These are phyloP conservation scores for Microplitis manilae DNA, from an alignment of 2,888 invertebrate genomes.

Conservation along the genomic window DNA sequence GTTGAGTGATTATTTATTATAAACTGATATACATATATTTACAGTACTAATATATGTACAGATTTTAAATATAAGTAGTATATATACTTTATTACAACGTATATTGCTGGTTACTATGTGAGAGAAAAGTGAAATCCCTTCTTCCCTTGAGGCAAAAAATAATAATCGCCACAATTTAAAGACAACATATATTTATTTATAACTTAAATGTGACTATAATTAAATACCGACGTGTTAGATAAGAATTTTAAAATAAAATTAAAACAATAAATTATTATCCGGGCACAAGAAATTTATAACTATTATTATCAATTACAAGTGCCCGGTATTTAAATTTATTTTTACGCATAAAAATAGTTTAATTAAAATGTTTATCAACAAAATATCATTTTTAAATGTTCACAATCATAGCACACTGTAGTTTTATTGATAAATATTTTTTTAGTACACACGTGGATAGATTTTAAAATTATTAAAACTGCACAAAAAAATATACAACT, in stretches of 20 bases:
- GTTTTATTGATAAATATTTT: constrained; percentile 62
- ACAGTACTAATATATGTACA: not conserved
- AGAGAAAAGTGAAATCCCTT: not conserved
- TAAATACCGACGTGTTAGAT: constrained; percentile 25
- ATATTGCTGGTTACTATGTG: constrained; percentile 13
- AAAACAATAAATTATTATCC: constrained; percentile 11
- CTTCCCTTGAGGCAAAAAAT: constrained; percentile 7
- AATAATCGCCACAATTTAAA: not conserved
- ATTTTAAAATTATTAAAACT: constrained; percentile 36
- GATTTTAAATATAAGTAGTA: not conserved
- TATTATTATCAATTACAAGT: constrained; percentile 31
- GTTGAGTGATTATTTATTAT: not conserved
- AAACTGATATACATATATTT: not conserved
- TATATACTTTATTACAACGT: constrained; percentile 14
- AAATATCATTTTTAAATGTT: constrained; percentile 61
- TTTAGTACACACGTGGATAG: constrained; percentile 53
- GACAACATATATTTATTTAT: constrained; percentile 1
- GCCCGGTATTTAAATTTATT: constrained; percentile 46
- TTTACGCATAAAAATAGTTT: constrained; percentile 49
- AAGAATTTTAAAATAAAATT: constrained; percentile 30
- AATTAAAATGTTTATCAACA: constrained; percentile 38
- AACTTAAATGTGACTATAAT: constrained; percentile 1
- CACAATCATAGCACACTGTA: constrained; percentile 59
- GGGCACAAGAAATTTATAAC: constrained; percentile 25
- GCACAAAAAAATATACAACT: constrained; percentile 20